Evolutionary conservation across 2,113 vertebrate species (phyloP), one percentile per base, ranked within the genome.

Genomic region (Sclerurus mexicanus): DNA sequence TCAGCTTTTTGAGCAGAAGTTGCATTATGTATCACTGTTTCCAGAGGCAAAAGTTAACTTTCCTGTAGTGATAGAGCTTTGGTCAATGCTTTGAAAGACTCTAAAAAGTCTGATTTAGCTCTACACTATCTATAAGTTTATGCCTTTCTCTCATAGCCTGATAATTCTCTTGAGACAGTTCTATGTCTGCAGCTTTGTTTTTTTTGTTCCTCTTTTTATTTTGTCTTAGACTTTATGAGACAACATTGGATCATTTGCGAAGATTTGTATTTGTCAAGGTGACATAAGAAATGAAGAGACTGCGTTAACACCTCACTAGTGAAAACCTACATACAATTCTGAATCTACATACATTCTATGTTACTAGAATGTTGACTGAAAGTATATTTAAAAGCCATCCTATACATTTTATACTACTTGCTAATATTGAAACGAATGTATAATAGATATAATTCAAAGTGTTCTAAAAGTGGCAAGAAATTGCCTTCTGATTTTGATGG

Each of bases 241-340:
- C 28, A 63, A 40, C 14, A 59, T 27, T 59, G 39, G 22, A 35
- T 68, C 12, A 18, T 30, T 63, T 37, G 35, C 8, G 52, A 87
- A 60, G 52, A 52, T 22, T 47, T 72, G 21, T 52, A 14, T 72
- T 64, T 68, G 24, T 42, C 56, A 66, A 64, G 13, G 3, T 47
- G 19, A 12, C 10, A 77, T 17, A 44, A 93, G 80, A 86, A 67
- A 64, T 16, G 5, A 90, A 73, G 13, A 74, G 19, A 4, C 3
- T 64, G 4, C 60, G 14, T 80, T 80, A 76, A 58, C 7, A 66
- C 5, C 5, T 50, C 13, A 44, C 15, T 35, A 23, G 9, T 55
- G 55, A 80, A 82, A 90, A 75, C 22, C 4, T 39, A 46, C 0
- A 0, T 68, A 24, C 2, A 56, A 56, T 64, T 19, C 5, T 44